Base-by-base conservation (phyloP, 2,797 vertebrate genomes). In the Epinephelus malabaricus region DNA sequence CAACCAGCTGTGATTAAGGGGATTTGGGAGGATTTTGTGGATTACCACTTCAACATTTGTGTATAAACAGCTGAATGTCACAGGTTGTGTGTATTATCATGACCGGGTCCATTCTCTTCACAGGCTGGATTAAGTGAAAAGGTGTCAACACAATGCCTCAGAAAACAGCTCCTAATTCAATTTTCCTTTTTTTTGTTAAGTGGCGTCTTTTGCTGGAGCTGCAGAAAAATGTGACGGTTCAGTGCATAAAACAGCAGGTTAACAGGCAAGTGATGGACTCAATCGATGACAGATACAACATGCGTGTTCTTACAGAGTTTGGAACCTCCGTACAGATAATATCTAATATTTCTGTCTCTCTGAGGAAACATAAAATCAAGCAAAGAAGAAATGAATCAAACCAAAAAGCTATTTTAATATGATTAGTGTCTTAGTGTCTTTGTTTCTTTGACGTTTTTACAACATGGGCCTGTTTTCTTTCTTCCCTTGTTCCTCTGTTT, bases 41-140 rank as follows among this genome's bases (percentile, higher is more conserved):
- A 95, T 95, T 94, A 95, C 86, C 86, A 85, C 85, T 81, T 86
- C 84, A 82, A 89, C 92, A 78, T 92, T 95, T 94, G 92, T 94
- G 92, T 91, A 90, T 93, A 94, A 95, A 94, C 91, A 93, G 92
- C 90, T 88, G 90, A 94, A 90, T 94, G 93, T 92, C 86, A 90
- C 87, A 91, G 85, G 92, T 90, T 95, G 87, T 90, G 84, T 90
- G 90, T 70, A 45, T 81, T 84, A 89, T 94, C 92, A 85, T 86
- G 86, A 86, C 89, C 19, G 61, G 83, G 86, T 89, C 85, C 62
- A 73, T 89, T 90, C 74, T 90, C 90, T 88, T 86, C 84, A 87
- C 84, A 62, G 83, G 81, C 82, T 88, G 88, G 91, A 94, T 94
- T 94, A 94, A 91, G 72, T 54, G 74, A 80, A 70, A 86, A 79